phyloP scores from a whole-genome alignment of 2,888 invertebrate species.

The Boloria selene region DNA sequence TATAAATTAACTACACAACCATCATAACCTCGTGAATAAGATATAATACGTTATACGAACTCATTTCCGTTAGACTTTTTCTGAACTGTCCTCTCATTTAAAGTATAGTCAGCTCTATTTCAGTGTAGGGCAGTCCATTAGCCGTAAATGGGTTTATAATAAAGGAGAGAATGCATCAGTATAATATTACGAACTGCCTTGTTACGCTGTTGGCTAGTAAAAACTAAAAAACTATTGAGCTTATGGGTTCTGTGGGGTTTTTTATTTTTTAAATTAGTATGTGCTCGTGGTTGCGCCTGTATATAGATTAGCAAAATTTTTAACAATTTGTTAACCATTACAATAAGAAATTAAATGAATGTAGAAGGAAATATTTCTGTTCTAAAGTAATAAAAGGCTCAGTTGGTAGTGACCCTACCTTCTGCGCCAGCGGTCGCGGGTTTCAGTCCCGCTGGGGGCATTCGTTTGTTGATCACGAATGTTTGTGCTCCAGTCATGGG shows the following conservation, averaged over 20 bases:
- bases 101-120: constrained; percentile 28
- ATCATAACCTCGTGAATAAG: neutral
- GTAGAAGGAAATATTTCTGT: no score
- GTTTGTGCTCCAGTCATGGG: no score
- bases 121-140: constrained; percentile 54
- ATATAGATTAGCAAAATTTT: no score
- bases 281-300: no score
- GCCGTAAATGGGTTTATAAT: constrained; percentile 69
- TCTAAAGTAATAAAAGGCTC: no score
- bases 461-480: no score
- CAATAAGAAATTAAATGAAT: no score
- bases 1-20: no score
- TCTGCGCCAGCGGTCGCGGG: no score
- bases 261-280: neutral
- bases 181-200: constrained; percentile 63
- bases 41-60: neutral
- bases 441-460: no score
- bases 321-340: no score
- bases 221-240: constrained; percentile 17
- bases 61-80: constrained; percentile 10
- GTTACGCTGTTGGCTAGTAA: constrained; percentile 52
- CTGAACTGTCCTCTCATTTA: constrained; percentile 13
- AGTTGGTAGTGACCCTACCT: no score
- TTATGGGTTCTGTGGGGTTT: constrained; percentile 1
- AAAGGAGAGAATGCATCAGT: constrained; percentile 71